Base-by-base conservation (phyloP, 2,113 vertebrate genomes). In the Phalacrocorax pelagicus region DNA sequence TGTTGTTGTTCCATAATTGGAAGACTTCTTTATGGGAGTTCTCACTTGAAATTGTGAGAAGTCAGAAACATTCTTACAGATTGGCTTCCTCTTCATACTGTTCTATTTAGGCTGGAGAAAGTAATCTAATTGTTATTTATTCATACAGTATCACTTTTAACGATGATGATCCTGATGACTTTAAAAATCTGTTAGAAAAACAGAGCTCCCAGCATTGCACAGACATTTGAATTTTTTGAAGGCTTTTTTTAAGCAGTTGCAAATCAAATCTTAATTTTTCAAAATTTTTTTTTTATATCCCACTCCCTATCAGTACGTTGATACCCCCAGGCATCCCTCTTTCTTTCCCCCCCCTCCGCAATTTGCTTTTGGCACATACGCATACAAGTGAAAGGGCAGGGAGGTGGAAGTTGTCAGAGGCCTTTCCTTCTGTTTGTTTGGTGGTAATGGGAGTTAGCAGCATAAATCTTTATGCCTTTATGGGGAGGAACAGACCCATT, bases 341-440 rank as follows among this genome's bases (percentile, higher is more conserved):
- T 38, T 12, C 9, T 87, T 75, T 27, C 32, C 22, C 87, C 88
- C 58, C 81, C 67, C 86, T 38, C 69, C 12, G 1, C 94, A 74
- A 59, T 90, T 97, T 47, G 67, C 96, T 97, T 95, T 96, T 97
- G 97, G 96, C 97, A 97, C 95, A 96, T 97, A 96, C 55, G 78
- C 97, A 96, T 97, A 95, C 86, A 74, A 57, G 81, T 84, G 87
- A 96, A 97, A 97, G 73, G 91, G 96, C 94, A 87, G 93, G 71
- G 71, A 94, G 78, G 84, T 96, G 83, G 73, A 96, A 96, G 88
- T 95, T 97, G 96, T 97, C 74, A 96, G 96, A 97, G 97, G 97
- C 96, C 97, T 97, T 98, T 98, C 93, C 94, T 95, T 98, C 96
- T 97, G 96, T 75, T 96, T 95, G 55, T 94, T 97, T 95, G 94